phyloP scores from a whole-genome alignment of 35 echinoderm and acorn worm species.

The Heliocidaris erythrogramma region DNA sequence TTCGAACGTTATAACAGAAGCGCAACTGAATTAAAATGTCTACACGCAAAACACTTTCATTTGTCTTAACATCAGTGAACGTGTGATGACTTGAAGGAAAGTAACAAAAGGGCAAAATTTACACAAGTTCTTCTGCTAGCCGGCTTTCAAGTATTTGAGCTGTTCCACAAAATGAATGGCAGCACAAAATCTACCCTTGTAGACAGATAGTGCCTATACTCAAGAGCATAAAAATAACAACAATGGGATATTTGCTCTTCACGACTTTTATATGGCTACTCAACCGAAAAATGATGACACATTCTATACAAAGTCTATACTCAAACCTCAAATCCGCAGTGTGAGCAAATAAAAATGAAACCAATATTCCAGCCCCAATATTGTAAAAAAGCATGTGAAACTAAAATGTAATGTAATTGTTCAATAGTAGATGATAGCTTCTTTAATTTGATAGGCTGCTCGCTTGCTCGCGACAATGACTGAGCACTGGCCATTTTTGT shows the following conservation, averaged over 20 bases:
- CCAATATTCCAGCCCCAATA: too few relatives aligned
- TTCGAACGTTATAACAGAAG: too few relatives aligned
- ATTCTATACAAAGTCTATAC: neutral
- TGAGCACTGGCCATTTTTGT: too few relatives aligned
- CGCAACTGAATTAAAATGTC: too few relatives aligned
- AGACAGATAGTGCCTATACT: neutral
- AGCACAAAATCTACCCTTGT: neutral
- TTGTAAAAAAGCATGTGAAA: too few relatives aligned
- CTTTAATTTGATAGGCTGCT: too few relatives aligned
- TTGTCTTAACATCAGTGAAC: neutral
- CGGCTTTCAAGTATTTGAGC: neutral
- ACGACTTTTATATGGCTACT: neutral
- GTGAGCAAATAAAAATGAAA: too few relatives aligned
- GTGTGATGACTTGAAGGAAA: neutral
- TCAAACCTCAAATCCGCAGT: neutral
- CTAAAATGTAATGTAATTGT: too few relatives aligned
- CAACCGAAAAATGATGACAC: neutral
- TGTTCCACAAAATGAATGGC: neutral
- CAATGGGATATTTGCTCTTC: neutral
- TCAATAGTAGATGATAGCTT: too few relatives aligned
- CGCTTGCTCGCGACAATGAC: too few relatives aligned
- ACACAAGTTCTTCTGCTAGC: neutral
- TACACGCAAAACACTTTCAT: neutral
- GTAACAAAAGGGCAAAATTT: neutral
- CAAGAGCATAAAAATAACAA: neutral